A percentile compares a stretch with the other conserved stretches of the same genome.
Conservation (phyloP, 2,113 vertebrate genomes). For the Zosterops japonicus region DNA sequence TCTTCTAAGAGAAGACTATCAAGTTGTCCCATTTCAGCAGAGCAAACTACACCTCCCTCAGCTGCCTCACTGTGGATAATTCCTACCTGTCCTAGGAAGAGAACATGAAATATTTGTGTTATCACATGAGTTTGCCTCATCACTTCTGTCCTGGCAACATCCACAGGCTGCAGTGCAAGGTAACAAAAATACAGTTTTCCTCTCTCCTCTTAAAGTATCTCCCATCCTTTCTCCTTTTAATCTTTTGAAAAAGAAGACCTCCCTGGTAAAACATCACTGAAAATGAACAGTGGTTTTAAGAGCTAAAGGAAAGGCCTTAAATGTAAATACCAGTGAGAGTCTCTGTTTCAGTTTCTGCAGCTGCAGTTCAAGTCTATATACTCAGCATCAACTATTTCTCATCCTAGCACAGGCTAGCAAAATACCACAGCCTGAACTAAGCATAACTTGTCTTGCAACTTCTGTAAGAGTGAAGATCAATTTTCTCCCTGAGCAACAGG, state of each 20-base stretch:
- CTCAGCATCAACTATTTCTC: neutral
- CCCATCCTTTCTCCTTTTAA: neutral
- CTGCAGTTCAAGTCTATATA: neutral
- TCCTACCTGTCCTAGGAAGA: neutral
- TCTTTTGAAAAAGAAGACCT: neutral
- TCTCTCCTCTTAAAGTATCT: neutral
- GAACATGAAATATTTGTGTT: neutral
- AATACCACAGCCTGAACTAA: constrained; percentile 5
- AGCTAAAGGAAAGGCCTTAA: neutral
- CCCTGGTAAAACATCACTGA: neutral
- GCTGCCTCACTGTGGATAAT: neutral
- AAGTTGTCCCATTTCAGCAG: neutral
- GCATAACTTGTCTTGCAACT: constrained; percentile 35
- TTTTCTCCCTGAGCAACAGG: constrained; percentile 47
- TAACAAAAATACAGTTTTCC: neutral
- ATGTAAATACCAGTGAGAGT: neutral
- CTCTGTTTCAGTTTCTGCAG: neutral
- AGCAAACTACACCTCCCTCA: neutral
- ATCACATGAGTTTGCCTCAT: neutral
- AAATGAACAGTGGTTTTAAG: neutral
- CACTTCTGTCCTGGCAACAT: neutral
- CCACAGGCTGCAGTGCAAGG: neutral
- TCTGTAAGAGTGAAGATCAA: constrained; percentile 25
- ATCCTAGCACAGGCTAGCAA: neutral
- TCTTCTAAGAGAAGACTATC: neutral